Evolutionary conservation across 2,888 invertebrate species (phyloP).

Genomic region (Azorinus chamasolen): DNA sequence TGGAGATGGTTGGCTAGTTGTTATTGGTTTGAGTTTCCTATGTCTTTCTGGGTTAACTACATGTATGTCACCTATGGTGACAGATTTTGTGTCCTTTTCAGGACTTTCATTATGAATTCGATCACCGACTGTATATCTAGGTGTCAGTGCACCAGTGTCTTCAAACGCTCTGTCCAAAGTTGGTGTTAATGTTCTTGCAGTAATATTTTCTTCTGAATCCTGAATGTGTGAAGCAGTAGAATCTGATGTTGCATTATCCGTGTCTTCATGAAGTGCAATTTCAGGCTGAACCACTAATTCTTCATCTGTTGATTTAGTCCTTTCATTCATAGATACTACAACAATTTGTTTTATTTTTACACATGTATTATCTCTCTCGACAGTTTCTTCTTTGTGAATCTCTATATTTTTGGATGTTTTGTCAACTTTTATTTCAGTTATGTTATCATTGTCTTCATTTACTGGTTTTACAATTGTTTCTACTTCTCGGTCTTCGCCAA

Average conservation of each 20-base stretch:
- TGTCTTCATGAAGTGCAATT: background rate
- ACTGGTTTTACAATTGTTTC: background rate
- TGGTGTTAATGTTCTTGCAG: constrained; percentile 17
- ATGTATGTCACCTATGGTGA: constrained; percentile 20
- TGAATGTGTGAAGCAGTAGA: constrained; percentile 3
- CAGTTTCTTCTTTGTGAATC: constrained; percentile 49
- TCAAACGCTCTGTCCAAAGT: constrained; percentile 11
- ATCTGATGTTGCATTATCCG: constrained; percentile 23
- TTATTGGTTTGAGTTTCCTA: constrained; percentile 18
- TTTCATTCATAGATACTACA: constrained; percentile 55
- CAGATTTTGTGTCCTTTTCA: constrained; percentile 4
- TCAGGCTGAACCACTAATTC: background rate
- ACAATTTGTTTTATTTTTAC: constrained; percentile 62
- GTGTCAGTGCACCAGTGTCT: background rate
- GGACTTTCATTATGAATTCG: background rate
- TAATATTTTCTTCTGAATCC: constrained; percentile 6
- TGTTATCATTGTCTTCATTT: constrained; percentile 14
- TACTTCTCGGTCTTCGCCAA: background rate
- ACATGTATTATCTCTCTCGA: constrained; percentile 44
- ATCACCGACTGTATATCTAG: too few relatives aligned
- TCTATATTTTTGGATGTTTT: constrained; percentile 45
- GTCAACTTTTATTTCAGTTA: constrained; percentile 19
- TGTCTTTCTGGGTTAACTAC: constrained; percentile 20
- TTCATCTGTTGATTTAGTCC: background rate
- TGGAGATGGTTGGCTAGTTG: constrained; percentile 34